These are phyloP conservation scores for Brachymystax lenok DNA, from an alignment of 2,797 vertebrate species.

Conservation along the genomic window DNA sequence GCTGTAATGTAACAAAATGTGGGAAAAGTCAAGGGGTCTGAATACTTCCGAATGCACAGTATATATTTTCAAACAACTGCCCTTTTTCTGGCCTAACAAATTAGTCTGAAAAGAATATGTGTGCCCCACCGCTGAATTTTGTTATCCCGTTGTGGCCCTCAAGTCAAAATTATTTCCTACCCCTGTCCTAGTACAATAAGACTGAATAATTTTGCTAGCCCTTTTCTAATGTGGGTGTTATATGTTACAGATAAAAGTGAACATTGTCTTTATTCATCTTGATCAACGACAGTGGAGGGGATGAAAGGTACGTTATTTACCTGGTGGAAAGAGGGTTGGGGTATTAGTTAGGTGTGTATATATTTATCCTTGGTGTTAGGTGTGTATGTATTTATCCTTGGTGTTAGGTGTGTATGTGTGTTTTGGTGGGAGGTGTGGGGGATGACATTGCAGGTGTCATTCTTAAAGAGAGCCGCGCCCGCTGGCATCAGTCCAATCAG, in stretches of 20 bases:
- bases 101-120: too few species aligned
- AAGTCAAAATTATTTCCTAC: too few species aligned
- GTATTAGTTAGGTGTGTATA: slow-evolving; percentile 33
- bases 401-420: slow-evolving; percentile 24
- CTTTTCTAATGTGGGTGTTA: background rate
- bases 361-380: slow-evolving; percentile 34
- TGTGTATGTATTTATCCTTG: slow-evolving; percentile 13
- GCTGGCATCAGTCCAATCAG: slow-evolving; percentile 50
- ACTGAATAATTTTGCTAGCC: background rate
- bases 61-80: too few species aligned
- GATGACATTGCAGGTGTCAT: slow-evolving; percentile 71
- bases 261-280: too few species aligned
- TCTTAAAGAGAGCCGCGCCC: slow-evolving; percentile 52
- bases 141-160: too few species aligned
- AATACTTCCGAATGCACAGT: too few species aligned
- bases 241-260: background rate
- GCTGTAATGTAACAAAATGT: too few species aligned
- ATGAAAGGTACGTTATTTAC: background rate
- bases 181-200: too few species aligned
- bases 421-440: slow-evolving; percentile 28
- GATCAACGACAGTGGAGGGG: too few species aligned
- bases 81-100: too few species aligned
- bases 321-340: background rate
- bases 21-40: too few species aligned
- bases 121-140: too few species aligned